Evolutionary conservation across 2,797 vertebrate genomes (phyloP), one percentile per base, ranked within the genome.

Genomic region (Anas flavirostris): DNA sequence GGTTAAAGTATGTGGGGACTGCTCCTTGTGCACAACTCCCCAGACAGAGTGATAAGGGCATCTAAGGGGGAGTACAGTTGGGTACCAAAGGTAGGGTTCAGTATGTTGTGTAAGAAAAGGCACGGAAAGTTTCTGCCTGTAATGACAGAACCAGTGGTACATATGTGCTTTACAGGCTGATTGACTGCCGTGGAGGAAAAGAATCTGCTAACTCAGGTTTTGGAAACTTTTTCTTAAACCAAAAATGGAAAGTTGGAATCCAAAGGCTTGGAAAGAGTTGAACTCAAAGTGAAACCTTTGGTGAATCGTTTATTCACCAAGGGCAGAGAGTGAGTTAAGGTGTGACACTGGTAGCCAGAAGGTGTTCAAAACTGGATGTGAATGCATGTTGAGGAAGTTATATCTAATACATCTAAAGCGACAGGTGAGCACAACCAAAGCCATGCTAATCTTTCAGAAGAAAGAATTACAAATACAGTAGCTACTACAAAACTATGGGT

Each of bases 81-180:
- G 12, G 16, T 46, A 73, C 50, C 39, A 28, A 33, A 13, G 11
- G 68, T 7, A 23, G 10, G 50, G 29, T 14, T 79, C 53, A 25
- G 35, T 6, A 12, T 0, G 0, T 22, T 0, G 1, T 12, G 13
- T 52, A 39, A 48, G 41, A 69, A 90, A 60, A 60, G 21, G 18
- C 70, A 56, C 37, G 26, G 31, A 48, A 62, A 29, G 72, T 23
- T 44, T 25, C 22, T 6, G 0, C 19, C 6, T 8, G 5, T 48
- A 39, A 19, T 10, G 37, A 58, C 22, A 67, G 25, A 28, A 13
- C 7, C 7, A 2, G 7, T 4, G 7, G 46, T 5, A 18, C 58
- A 14, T 7, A 6, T 10, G 3, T 6, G 10, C 26, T 41, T 43
- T 43, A 43, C 35, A 56, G 62, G 33, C 43, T 23, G 59, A 67